phyloP scores from a whole-genome alignment of 2,888 invertebrate species.

The Bimastos eiseni region DNA sequence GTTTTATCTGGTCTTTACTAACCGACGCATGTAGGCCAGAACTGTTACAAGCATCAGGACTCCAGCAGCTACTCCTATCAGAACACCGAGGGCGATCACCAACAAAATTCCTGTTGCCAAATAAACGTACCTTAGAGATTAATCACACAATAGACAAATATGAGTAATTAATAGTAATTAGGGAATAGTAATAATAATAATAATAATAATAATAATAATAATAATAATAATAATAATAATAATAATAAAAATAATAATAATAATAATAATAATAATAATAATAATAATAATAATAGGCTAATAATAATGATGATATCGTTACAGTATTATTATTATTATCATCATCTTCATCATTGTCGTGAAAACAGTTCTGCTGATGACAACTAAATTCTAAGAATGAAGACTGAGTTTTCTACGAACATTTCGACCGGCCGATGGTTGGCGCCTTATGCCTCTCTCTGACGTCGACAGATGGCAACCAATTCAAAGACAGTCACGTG shows the following conservation, averaged over 20 bases:
- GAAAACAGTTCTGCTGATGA: too few relatives aligned
- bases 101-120: constrained; percentile 40
- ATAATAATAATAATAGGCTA: not conserved
- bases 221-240: too few relatives aligned
- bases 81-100: constrained; percentile 43
- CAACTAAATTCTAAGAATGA: too few relatives aligned
- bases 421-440: too few relatives aligned
- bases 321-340: not conserved
- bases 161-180: too few relatives aligned
- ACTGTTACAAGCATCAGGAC: constrained; percentile 43
- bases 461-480: not conserved
- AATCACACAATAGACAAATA: too few relatives aligned
- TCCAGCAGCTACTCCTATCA: constrained; percentile 44
- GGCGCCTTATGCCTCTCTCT: too few relatives aligned
- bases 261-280: not conserved
- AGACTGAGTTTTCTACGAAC: too few relatives aligned
- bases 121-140: not conserved
- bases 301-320: not conserved
- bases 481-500: not conserved
- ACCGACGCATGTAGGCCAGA: constrained; percentile 44
- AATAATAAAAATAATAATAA: not conserved
- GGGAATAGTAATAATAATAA: too few relatives aligned
- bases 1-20: not conserved
- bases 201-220: too few relatives aligned
- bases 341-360: not conserved